phyloP scores from a whole-genome alignment of 2,888 invertebrate species.

The Gymnocheta viridis region DNA sequence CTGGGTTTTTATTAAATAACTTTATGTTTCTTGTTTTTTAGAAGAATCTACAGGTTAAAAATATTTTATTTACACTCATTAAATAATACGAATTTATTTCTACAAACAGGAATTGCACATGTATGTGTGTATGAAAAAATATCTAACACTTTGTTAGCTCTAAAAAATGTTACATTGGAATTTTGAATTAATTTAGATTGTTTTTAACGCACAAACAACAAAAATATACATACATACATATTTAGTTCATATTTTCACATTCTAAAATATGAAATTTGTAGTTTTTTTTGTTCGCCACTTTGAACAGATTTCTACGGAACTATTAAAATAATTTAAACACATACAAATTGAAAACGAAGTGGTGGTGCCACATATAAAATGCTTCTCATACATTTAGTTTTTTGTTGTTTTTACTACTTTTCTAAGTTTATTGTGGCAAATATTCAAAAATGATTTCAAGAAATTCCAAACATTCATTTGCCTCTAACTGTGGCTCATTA shows the following conservation, averaged over 20 bases:
- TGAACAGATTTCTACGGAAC: constrained; percentile 47
- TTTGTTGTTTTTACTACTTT: constrained; percentile 13
- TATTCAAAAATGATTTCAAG: constrained; percentile 61
- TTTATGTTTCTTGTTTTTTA: no score
- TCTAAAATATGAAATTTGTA: constrained; percentile 1
- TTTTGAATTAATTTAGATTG: constrained; percentile 18
- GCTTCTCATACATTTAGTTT: constrained; percentile 26
- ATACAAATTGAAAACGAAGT: constrained; percentile 16
- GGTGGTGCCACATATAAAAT: constrained; percentile 44
- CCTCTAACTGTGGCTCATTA: constrained; percentile 64
- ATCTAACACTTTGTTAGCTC: constrained; percentile 18
- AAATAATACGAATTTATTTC: background rate
- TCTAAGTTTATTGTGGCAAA: constrained; percentile 38
- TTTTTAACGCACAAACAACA: background rate
- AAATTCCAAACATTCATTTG: constrained; percentile 62
- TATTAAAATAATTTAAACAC: constrained; percentile 15
- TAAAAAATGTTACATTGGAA: constrained; percentile 16
- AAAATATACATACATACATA: background rate
- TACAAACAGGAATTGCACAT: background rate
- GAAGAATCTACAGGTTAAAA: background rate
- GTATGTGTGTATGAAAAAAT: background rate
- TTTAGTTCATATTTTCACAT: constrained; percentile 34
- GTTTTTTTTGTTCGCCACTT: constrained; percentile 19
- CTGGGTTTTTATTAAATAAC: no score
- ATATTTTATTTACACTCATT: background rate